These are phyloP conservation scores for Dromius quadrimaculatus DNA, from an alignment of 2,888 invertebrate species.

Conservation along the genomic window DNA sequence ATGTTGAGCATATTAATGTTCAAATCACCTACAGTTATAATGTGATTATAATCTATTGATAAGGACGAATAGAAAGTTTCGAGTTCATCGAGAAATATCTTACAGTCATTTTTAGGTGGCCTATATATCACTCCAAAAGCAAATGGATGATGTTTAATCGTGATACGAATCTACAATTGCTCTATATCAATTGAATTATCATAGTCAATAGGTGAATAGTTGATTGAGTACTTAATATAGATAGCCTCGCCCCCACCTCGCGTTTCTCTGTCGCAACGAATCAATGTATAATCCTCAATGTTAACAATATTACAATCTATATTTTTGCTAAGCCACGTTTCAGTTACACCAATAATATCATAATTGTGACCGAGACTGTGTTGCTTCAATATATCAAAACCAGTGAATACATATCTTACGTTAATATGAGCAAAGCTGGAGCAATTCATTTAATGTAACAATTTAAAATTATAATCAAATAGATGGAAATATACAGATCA, in stretches of 20 bases:
- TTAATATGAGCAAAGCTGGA: background rate
- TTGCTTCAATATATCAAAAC: background rate
- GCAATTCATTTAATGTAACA: background rate
- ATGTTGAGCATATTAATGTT: background rate
- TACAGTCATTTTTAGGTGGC: background rate
- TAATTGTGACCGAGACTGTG: background rate
- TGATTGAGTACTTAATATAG: background rate
- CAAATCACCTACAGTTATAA: background rate
- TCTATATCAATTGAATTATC: background rate
- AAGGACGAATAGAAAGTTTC: background rate
- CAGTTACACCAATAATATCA: background rate
- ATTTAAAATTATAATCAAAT: too few species aligned
- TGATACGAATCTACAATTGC: background rate
- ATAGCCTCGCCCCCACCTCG: background rate
- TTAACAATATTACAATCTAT: background rate
- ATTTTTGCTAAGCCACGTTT: background rate
- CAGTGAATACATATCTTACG: background rate
- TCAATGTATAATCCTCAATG: background rate
- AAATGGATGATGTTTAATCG: background rate
- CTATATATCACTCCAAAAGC: background rate
- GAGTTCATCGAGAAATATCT: background rate
- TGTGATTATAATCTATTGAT: background rate
- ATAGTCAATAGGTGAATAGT: background rate
- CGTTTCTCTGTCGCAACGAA: background rate
- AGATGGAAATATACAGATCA: too few species aligned